Percentiles rank a stretch among this genome's conserved stretches.
phyloP scores from a whole-genome alignment of 1,140 invertebrate species.

The Eupristina koningsbergeri region DNA sequence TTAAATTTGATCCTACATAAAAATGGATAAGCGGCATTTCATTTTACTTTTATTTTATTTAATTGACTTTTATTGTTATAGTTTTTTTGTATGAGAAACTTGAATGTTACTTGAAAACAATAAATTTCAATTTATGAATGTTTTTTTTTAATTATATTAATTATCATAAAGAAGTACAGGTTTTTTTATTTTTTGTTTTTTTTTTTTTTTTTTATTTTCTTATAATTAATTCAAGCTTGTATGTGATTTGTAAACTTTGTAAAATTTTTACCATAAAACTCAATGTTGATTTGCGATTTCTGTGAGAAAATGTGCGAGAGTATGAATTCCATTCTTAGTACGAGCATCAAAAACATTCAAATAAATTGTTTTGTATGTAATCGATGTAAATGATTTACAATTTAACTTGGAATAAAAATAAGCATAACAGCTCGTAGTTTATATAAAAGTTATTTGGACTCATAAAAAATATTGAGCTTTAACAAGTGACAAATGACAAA shows the following conservation, averaged over 20 bases:
- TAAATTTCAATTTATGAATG: not conserved
- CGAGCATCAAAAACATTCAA: constrained; percentile 40
- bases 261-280: constrained; percentile 45
- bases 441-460: constrained; percentile 40
- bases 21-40: not conserved
- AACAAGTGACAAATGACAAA: constrained; percentile 12
- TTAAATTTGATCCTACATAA: constrained; percentile 22
- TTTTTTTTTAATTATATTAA: constrained; percentile 7
- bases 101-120: not conserved
- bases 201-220: constrained; percentile 19
- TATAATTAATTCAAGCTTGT: constrained; percentile 40
- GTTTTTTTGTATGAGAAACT: not conserved
- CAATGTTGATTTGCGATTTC: constrained; percentile 17
- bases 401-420: constrained; percentile 41
- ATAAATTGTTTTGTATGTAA: constrained; percentile 48
- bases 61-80: not conserved
- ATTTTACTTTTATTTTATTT: not conserved
- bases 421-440: constrained; percentile 47
- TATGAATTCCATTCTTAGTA: constrained; percentile 6
- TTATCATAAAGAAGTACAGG: not conserved
- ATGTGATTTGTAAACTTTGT: constrained; percentile 52
- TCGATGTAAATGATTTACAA: constrained; percentile 49
- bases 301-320: constrained; percentile 15
- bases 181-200: constrained; percentile 25
- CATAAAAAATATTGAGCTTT: constrained; percentile 34